Evolutionary conservation across 2,113 vertebrate species (phyloP), one percentile per base, ranked within the genome.

Genomic region (Psilopsiagon aurifrons): DNA sequence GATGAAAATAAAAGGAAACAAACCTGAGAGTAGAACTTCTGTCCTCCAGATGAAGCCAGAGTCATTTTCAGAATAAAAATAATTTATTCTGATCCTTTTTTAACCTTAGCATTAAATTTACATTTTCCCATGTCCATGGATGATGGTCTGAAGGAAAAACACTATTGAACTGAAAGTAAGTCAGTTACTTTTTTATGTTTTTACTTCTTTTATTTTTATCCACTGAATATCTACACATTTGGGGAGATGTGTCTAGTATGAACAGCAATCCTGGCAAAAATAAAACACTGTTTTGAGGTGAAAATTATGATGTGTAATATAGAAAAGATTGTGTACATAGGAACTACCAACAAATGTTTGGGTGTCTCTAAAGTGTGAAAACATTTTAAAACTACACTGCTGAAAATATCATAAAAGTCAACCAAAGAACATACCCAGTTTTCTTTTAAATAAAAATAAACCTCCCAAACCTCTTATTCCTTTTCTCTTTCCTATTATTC

Each of bases 21-120:
- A 37, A 15, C 0, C 57, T 0, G 23, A 60, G 20, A 54, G 39
- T 9, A 7, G 44, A 13, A 8, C 6, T 9, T 59, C 19, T 70
- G 9, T 10, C 17, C 25, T 64, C 13, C 64, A 76, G 37, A 25
- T 29, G 22, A 37, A 43, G 39, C 17, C 44, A 64, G 25, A 47
- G 27, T 39, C 1, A 35, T 59, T 52, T 75, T n/a, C 63, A 70
- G 63, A n/a, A 28, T 10, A 39, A 51, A 46, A 47, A 59, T 1
- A 22, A 41, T 76, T 59, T 31, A 49, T 43, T 75, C 41, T 11
- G 2, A 63, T 17, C 17, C 24, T 28, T 41, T n/a, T 27, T 37
- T 47, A 55, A 84, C 17, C 15, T 88, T 44, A 49, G 24, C 11
- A 43, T 33, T 12, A 20, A 49, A 13, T 1, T 20, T 51, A n/a